Evolutionary conservation across 2,888 invertebrate genomes (phyloP), one percentile per base, ranked within the genome.

Genomic region (Coenonympha arcania): DNA sequence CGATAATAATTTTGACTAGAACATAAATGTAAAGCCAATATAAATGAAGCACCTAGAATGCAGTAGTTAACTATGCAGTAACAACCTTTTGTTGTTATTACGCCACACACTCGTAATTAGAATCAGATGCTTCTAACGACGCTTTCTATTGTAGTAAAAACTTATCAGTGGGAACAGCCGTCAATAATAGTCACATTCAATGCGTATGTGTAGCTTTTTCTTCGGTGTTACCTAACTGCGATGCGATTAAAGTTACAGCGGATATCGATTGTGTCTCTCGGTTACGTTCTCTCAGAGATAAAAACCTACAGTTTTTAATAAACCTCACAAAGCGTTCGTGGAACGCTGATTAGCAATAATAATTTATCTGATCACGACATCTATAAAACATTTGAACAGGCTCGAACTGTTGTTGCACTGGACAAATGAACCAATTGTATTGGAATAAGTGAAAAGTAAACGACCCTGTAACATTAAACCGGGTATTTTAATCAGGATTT

Each of bases 141-240:
- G 59, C 69, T 76, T 77, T 75, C 73, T 69, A 73, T 65, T 55
- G 51, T 33, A 48, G 55, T 58, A 69, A 74, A 67, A 71, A 78
- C 65, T 42, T 64, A 66, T 59, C 59, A 58, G 72, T 77, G 82
- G 65, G 81, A 82, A 80, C 66, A 59, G 56, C 50, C 52, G 61
- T 63, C 62, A 64, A 67, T 69, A 69, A 71, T 68, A 69, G 66
- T 54, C 63, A 59, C 59, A 73, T 75, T 73, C 69, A 76, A 72
- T 68, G 61, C 64, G 63, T 66, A n/a, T n/a, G 71, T 73, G 69
- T 65, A 68, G 60, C 67, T 72, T 72, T 59, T 72, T 79, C 74
- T 73, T 65, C 73, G 73, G 59, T 76, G 68, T 81, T 80, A 79
- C 73, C 70, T 77, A 80, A 85, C 75, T 69, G 76, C 73, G 62